Percentiles rank a stretch among this genome's conserved stretches.
Conservation (phyloP, 2,113 vertebrate species). For the Pipa parva region DNA sequence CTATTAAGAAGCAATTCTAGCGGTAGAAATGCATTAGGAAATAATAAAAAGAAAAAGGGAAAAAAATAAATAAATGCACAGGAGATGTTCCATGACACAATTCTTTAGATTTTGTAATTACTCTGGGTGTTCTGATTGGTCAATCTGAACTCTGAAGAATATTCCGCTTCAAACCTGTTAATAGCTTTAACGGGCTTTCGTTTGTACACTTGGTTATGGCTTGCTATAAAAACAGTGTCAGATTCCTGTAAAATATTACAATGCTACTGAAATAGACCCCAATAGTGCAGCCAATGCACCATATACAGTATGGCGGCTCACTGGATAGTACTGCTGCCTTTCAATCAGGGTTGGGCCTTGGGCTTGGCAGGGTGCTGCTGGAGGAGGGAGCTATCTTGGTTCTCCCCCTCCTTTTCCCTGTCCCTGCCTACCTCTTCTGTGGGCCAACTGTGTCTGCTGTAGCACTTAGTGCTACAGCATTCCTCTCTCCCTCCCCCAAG, state of each 20-base stretch:
- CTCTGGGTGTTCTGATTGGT: constrained; percentile 36
- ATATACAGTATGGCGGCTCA: background rate
- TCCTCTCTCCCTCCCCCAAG: no score
- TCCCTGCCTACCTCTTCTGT: no score
- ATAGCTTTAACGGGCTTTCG: constrained; percentile 48
- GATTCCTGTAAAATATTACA: constrained; percentile 49
- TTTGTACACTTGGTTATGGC: constrained; percentile 49
- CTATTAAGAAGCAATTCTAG: background rate
- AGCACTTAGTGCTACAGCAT: no score
- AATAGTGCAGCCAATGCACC: constrained; percentile 38
- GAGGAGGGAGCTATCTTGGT: no score
- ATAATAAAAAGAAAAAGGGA: no score
- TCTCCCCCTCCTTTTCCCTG: no score
- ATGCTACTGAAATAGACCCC: constrained; percentile 44
- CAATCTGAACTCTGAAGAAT: constrained; percentile 31
- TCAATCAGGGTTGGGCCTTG: no score
- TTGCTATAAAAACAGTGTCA: constrained; percentile 60
- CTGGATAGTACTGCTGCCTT: no score
- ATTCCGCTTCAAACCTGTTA: constrained; percentile 44
- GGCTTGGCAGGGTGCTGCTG: no score
- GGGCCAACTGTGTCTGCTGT: no score
- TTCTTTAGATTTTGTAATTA: background rate
- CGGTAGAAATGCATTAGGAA: no score
- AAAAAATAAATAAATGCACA: no score
- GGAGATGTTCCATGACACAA: background rate